phyloP scores from a whole-genome alignment of 2,888 invertebrate species.

The Papilio protenor region DNA sequence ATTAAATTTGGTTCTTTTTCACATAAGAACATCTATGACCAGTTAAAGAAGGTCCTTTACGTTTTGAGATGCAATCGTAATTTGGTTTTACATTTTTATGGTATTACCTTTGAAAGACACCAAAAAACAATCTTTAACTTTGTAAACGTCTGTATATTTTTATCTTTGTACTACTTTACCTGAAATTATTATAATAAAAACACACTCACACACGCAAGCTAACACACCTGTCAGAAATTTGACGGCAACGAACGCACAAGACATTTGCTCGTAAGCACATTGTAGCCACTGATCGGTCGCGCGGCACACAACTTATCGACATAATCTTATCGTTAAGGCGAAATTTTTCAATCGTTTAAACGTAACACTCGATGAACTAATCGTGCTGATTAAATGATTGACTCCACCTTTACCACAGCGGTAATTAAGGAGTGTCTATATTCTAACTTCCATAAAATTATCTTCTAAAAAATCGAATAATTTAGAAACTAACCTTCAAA shows the following conservation, averaged over 20 bases:
- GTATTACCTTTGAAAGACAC: no score
- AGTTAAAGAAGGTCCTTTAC: no score
- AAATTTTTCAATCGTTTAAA: constrained; percentile 56
- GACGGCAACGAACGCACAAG: constrained; percentile 67
- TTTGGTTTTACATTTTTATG: no score
- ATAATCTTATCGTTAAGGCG: constrained; percentile 64
- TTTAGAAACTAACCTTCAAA: neutral
- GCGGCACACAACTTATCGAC: constrained; percentile 52
- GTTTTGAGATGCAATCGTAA: no score
- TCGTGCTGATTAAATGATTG: neutral
- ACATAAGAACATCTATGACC: no score
- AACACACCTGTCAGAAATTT: constrained; percentile 69
- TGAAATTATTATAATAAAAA: neutral
- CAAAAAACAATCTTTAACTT: no score
- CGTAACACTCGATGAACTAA: constrained; percentile 25
- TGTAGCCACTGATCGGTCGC: constrained; percentile 49
- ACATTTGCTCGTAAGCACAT: constrained; percentile 64
- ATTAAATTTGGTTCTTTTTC: no score
- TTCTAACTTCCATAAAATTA: no score
- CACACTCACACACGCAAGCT: neutral
- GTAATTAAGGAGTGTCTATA: neutral
- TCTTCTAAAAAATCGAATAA: no score
- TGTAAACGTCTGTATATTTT: no score
- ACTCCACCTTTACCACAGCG: neutral
- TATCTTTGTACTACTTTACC: neutral